Percentiles rank a stretch among this genome's conserved stretches.
Conservation (phyloP, 2,888 invertebrate species). For the Ophioninae sp. region DNA sequence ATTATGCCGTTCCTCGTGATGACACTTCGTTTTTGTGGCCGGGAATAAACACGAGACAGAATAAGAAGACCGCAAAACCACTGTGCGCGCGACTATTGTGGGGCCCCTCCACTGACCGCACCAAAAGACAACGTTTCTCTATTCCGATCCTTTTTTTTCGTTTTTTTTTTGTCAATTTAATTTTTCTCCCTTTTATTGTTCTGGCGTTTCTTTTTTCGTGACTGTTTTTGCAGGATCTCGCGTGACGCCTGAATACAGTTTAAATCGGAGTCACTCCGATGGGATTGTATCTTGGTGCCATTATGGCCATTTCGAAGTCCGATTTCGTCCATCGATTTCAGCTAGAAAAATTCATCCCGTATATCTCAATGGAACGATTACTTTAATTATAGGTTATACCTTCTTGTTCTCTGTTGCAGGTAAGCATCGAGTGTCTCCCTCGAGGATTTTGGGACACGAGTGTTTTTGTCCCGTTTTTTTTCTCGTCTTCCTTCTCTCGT, state of each 20-base stretch:
- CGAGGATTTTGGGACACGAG: constrained; percentile 51
- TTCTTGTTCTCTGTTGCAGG: constrained; percentile 59
- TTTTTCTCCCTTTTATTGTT: constrained; percentile 4
- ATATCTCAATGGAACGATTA: constrained; percentile 47
- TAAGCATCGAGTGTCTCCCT: constrained; percentile 54
- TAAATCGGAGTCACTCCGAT: constrained; percentile 33
- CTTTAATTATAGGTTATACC: constrained; percentile 51
- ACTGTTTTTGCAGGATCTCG: constrained; percentile 7
- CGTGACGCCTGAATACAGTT: constrained; percentile 34
- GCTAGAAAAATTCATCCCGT: constrained; percentile 40
- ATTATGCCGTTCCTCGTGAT: constrained; percentile 57
- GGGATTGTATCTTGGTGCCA: constrained; percentile 25
- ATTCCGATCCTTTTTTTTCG: constrained; percentile 49
- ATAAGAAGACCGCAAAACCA: constrained; percentile 59
- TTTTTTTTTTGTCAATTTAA: constrained; percentile 14
- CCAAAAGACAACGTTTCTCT: constrained; percentile 42
- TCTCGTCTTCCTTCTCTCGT: constrained; percentile 9
- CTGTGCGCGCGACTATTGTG: constrained; percentile 53
- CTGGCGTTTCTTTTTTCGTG: constrained; percentile 9
- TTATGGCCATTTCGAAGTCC: constrained; percentile 24
- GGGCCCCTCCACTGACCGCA: constrained; percentile 39
- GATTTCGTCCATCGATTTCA: constrained; percentile 51
- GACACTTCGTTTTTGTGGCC: constrained; percentile 63
- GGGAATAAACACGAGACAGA: constrained; percentile 35
- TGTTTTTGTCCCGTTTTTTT: constrained; percentile 32